Evolutionary conservation across 2,113 vertebrate species (phyloP), one percentile per base, ranked within the genome.

Genomic region (Zeus faber): DNA sequence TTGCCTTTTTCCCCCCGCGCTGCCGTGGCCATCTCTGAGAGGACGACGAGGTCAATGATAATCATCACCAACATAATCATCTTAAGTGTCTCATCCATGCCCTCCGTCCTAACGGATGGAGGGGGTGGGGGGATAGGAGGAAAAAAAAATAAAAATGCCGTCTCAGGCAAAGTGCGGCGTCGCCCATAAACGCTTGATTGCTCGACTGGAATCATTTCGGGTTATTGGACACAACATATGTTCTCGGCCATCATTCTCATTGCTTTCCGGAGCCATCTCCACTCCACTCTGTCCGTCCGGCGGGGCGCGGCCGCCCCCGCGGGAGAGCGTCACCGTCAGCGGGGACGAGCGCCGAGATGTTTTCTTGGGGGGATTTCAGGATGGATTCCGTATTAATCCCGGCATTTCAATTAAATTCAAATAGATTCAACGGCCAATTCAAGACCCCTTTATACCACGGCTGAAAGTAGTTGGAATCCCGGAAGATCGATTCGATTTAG

Each of bases 21-120:
- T 57, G 27, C 27, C 50, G 21, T 27, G 27, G 17, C 49, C 31
- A 24, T 43, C 40, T 57, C 49, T 10, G 27, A 41, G 49, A 50
- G 23, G 51, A 57, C 51, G 50, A 67, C 51, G 50, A 67, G 58
- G 48, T 67, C 62, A 57, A 17, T 13, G 17, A 39, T 59, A 41
- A 67, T 67, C 49, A 40, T 63, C 40, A 45, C 29, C 35, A 39
- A 58, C 50, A 46, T 13, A 41, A 41, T 64, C 50, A 64, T 64
- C 58, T 44, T 52, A 66, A 70, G 50, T 63, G 66, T 57, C 56
- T 56, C 33, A 63, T 60, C 44, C 35, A 22, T 37, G 51, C 48
- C 27, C 22, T 63, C 20, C 18, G 46, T 63, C 33, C 62, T 50
- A 45, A 47, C 40, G 27, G 49, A 54, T n/a, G 10, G 17, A 26